Evolutionary conservation across 1,140 invertebrate species (phyloP).

Genomic region (Coptotermes formosanus): DNA sequence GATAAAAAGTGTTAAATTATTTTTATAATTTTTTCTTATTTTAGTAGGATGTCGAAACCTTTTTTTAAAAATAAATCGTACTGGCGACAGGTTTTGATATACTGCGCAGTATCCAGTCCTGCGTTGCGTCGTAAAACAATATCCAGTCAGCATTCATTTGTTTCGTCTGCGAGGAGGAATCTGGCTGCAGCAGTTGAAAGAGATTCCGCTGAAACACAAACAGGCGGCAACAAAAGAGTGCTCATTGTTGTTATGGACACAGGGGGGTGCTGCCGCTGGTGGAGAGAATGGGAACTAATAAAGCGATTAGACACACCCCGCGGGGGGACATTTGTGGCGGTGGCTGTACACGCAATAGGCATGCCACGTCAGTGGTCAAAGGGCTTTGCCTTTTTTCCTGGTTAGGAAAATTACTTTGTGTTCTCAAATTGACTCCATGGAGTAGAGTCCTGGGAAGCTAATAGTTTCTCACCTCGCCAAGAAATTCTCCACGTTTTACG

Average conservation of each 20-base stretch:
- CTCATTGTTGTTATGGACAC: neutral
- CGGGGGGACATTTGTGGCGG: neutral
- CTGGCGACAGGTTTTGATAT: no score
- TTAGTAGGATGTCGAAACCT: no score
- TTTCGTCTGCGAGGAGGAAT: neutral
- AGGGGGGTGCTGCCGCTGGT: neutral
- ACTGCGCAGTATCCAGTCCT: no score
- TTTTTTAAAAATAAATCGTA: no score
- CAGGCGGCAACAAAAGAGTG: neutral
- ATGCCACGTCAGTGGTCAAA: neutral
- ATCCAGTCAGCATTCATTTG: no score
- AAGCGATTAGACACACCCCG: constrained; percentile 12
- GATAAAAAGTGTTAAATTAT: no score
- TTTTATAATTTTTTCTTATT: no score
- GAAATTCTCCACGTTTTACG: no score
- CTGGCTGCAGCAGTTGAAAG: neutral
- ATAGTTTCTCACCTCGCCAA: no score
- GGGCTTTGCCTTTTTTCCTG: neutral
- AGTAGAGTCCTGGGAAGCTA: no score
- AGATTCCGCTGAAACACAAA: neutral
- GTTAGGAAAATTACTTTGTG: neutral
- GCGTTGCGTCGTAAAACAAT: no score
- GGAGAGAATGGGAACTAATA: constrained; percentile 15
- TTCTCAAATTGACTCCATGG: no score
- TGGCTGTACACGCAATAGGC: neutral